phyloP scores from a whole-genome alignment of 2,797 vertebrate species.

The Syngnathus acus region DNA sequence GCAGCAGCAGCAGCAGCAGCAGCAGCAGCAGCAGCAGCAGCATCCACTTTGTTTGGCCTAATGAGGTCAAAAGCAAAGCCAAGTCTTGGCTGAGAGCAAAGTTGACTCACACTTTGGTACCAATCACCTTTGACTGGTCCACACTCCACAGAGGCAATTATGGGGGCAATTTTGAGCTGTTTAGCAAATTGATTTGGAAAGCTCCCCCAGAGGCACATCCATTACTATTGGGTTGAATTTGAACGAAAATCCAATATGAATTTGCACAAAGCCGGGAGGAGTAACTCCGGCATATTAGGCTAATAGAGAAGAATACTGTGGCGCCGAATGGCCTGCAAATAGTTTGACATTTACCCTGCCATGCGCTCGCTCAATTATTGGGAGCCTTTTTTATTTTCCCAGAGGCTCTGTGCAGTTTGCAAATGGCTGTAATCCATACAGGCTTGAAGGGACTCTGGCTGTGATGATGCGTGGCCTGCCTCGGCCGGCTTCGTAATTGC shows the following conservation, averaged over 20 bases:
- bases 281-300: slow-evolving; percentile 54
- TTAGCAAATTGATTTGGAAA: slow-evolving; percentile 71
- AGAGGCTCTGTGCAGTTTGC: slow-evolving; percentile 35
- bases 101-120: slow-evolving; percentile 43
- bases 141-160: slow-evolving; percentile 64
- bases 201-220: slow-evolving; percentile 58
- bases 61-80: slow-evolving; percentile 30
- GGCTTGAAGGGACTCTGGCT: slow-evolving; percentile 39
- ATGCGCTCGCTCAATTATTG: slow-evolving; percentile 54
- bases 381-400: slow-evolving; percentile 40
- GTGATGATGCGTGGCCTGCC: slow-evolving; percentile 24
- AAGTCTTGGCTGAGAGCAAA: slow-evolving; percentile 23
- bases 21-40: too few relatives aligned
- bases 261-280: slow-evolving; percentile 59
- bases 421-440: slow-evolving; percentile 46
- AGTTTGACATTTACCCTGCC: slow-evolving; percentile 60
- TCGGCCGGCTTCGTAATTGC: slow-evolving; percentile 38
- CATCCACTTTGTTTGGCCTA: slow-evolving; percentile 34
- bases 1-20: too few relatives aligned
- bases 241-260: slow-evolving; percentile 71
- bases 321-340: slow-evolving; percentile 46
- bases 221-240: slow-evolving; percentile 60
- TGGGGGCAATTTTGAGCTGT: slow-evolving; percentile 59
- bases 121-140: slow-evolving; percentile 57
- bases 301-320: slow-evolving; percentile 59